Evolutionary conservation across 2,113 vertebrate genomes (phyloP), one percentile per base, ranked within the genome.

Genomic region (Carollia perspicillata): DNA sequence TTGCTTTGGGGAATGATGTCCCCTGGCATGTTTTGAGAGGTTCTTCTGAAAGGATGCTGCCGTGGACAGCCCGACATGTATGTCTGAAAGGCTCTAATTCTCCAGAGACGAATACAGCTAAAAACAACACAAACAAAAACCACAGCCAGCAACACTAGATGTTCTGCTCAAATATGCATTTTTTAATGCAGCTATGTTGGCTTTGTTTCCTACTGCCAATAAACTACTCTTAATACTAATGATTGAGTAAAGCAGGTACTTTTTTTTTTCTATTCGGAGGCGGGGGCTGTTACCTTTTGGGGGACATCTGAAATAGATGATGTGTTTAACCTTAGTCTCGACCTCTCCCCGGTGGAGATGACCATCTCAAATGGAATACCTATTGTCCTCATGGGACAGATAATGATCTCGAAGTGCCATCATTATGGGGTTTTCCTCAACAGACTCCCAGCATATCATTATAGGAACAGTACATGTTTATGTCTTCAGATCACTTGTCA

Each of bases 161-260:
- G 84, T 95, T 98, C 94, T 97, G 95, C 96, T 98, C 97, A 97
- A 69, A 95, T 97, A 96, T 93, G 95, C 98, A 94, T 98, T 98
- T 98, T 98, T 98, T 98, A 98, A 98, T 97, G 97, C 97, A 98
- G 96, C 97, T 84, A 98, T 98, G 98, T 98, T 99, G 97, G 98
- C 97, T 98, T 98, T 97, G 97, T 98, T 99, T 98, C 97, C 96
- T 98, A 98, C 97, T 99, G 98, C 97, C 98, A 99, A 99, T 99
- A 99, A 99, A 99, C 92, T 92, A 97, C 97, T 97, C 98, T 98
- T 98, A 98, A 95, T 98, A 98, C 65, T 96, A 98, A 98, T 95
- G 42, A 96, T 51, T 92, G 95, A 95, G 86, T 95, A 83, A 96
- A 89, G 78, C 74, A 28, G 97, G n/a, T 97, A n/a, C 3, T 22